Percentiles rank a stretch among this genome's conserved stretches.
phyloP scores from a whole-genome alignment of 1,140 invertebrate genomes.

The Camponotus floridanus region DNA sequence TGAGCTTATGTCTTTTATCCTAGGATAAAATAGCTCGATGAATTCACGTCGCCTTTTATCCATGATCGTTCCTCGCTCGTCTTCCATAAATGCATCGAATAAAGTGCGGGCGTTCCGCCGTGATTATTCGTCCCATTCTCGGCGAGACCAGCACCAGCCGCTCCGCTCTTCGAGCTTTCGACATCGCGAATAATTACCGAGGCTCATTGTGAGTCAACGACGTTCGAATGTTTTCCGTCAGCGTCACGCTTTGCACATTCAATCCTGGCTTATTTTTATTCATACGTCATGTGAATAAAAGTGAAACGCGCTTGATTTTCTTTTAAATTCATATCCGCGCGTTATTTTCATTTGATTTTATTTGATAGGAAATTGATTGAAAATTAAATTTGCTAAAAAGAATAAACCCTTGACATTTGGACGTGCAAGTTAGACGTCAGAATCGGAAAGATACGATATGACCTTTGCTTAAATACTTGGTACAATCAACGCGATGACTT shows the following conservation, averaged over 20 bases:
- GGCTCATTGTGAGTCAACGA: slow-evolving; percentile 47
- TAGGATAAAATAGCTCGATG: slow-evolving; percentile 18
- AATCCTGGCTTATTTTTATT: slow-evolving; percentile 44
- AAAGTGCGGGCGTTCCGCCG: slow-evolving; percentile 9
- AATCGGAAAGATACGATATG: slow-evolving; percentile 18
- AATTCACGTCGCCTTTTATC: background rate
- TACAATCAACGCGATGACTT: slow-evolving; percentile 12
- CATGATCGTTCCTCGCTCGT: background rate
- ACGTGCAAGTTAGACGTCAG: background rate
- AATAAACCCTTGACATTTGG: slow-evolving; percentile 1
- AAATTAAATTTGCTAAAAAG: background rate
- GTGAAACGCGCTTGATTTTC: background rate
- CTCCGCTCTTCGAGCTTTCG: slow-evolving; percentile 30
- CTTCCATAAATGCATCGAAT: slow-evolving; percentile 30
- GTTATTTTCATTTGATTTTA: background rate
- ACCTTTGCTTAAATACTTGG: background rate
- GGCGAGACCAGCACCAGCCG: background rate
- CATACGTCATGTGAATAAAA: slow-evolving; percentile 32
- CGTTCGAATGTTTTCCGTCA: slow-evolving; percentile 34
- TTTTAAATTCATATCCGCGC: background rate
- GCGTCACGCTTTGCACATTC: slow-evolving; percentile 22
- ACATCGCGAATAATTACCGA: slow-evolving; percentile 43
- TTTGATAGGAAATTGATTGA: background rate
- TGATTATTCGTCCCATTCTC: background rate
- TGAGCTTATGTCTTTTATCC: no score